phyloP scores from a whole-genome alignment of 2,888 invertebrate species.

The Perizoma affinitatum region DNA sequence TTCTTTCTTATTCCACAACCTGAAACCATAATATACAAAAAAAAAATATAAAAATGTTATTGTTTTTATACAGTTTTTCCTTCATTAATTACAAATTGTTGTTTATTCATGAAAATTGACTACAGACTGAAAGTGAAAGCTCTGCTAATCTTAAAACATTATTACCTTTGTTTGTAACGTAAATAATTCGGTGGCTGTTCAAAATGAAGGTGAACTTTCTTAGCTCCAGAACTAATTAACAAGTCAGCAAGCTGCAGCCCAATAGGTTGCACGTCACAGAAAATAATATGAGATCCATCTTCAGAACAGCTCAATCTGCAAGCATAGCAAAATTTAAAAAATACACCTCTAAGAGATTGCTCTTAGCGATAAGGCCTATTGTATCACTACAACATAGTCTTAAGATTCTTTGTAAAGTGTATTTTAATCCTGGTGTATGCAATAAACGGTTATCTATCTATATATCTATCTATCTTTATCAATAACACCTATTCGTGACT shows the following conservation, averaged over 20 bases:
- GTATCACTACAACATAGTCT: too few relatives aligned
- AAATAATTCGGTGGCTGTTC: slow-evolving; percentile 30
- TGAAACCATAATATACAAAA: slow-evolving; percentile 24
- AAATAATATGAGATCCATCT: slow-evolving; percentile 46
- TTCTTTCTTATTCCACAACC: slow-evolving; percentile 37
- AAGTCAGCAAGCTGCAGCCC: slow-evolving; percentile 50
- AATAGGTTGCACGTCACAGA: slow-evolving; percentile 48
- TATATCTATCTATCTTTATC: too few relatives aligned
- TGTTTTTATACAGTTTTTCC: not conserved
- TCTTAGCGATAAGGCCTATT: too few relatives aligned
- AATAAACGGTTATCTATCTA: too few relatives aligned
- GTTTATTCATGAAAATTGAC: too few relatives aligned
- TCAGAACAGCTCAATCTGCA: slow-evolving; percentile 47
- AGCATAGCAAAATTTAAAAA: slow-evolving; percentile 1
- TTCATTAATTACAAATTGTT: too few relatives aligned
- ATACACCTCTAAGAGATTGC: too few relatives aligned
- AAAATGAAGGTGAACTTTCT: slow-evolving; percentile 46
- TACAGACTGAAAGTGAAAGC: too few relatives aligned
- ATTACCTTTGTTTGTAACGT: slow-evolving; percentile 42
- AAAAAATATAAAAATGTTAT: not conserved
- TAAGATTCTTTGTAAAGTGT: too few relatives aligned
- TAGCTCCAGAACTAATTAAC: slow-evolving; percentile 54
- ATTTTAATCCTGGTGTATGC: too few relatives aligned
- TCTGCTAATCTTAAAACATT: not conserved
- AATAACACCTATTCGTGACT: too few relatives aligned